Evolutionary conservation across 2,888 invertebrate genomes (phyloP), one percentile per base, ranked within the genome.

Genomic region (Urechis unicinctus): DNA sequence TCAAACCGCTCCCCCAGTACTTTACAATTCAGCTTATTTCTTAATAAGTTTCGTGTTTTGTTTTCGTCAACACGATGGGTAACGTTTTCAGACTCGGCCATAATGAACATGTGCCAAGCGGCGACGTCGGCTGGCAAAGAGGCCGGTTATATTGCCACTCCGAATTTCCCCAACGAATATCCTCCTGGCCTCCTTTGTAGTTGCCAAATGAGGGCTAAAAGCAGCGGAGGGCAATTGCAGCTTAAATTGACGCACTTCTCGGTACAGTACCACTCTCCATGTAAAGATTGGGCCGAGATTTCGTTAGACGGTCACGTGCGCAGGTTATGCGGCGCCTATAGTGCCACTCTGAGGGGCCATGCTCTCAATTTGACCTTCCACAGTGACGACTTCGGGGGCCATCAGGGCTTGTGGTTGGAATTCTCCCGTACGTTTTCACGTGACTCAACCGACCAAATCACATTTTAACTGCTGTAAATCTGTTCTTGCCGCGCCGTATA

Each of bases 61-160:
- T n/a, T n/a, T n/a, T n/a, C n/a, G n/a, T n/a, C n/a, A n/a, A n/a
- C n/a, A n/a, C n/a, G n/a, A n/a, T n/a, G n/a, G n/a, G n/a, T n/a
- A n/a, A n/a, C n/a, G n/a, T n/a, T 63, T 66, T 25, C 67, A 73
- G 73, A 61, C 24, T 52, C 58, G 21, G 61, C 68, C 29, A 66
- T 68, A 4, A 56, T 56, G 2, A 64, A 71, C 57, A 68, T 75
- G 29, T 75, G 75, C 59, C 50, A 53, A 17, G 26, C 49, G 9
- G 28, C 61, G 9, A 50, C 48, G 24, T 57, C 36, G 9, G 9
- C 67, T 45, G 68, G 64, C 22, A 60, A 58, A 1, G 66, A 66
- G 53, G 62, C 60, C 28, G 74, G 73, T 6, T 73, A 71, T 62
- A 68, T 75, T 30, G 60, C 68, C 1, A 73, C 70, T 1, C 73